These are phyloP conservation scores for Channa argus DNA, from an alignment of 2,113 vertebrate genomes.

Conservation along the genomic window DNA sequence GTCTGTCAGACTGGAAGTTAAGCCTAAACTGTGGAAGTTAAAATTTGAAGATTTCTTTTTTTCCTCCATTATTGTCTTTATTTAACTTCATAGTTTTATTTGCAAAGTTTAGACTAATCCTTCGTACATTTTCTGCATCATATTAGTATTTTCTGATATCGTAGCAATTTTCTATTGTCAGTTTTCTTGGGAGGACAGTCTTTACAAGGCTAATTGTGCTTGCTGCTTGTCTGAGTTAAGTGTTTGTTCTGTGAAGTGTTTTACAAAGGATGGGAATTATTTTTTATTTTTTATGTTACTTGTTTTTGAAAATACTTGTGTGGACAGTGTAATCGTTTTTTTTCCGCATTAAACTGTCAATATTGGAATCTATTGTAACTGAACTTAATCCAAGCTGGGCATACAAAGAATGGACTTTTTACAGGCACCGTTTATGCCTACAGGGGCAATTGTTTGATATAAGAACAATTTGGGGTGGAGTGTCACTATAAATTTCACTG, in stretches of 20 bases:
- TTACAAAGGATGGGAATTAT: background rate
- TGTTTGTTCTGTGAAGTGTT: background rate
- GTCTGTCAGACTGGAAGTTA: too few relatives aligned
- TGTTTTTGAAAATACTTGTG: background rate
- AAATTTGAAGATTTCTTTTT: too few relatives aligned
- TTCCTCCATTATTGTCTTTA: too few relatives aligned
- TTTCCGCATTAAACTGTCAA: background rate
- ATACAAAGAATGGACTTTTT: slow-evolving; percentile 12
- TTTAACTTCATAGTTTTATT: too few relatives aligned
- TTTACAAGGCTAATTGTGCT: too few relatives aligned
- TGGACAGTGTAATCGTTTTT: background rate
- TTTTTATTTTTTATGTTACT: background rate
- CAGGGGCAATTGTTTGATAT: slow-evolving; percentile 44
- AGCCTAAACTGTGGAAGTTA: too few relatives aligned
- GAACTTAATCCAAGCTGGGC: slow-evolving; percentile 30
- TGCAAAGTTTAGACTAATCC: too few relatives aligned
- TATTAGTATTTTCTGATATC: too few relatives aligned
- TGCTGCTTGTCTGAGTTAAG: too few relatives aligned
- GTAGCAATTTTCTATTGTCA: too few relatives aligned
- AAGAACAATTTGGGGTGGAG: slow-evolving; percentile 18
- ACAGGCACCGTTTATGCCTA: slow-evolving; percentile 24
- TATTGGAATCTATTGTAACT: background rate
- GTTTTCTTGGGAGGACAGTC: too few relatives aligned
- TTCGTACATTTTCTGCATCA: too few relatives aligned
- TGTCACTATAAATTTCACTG: slow-evolving; percentile 19